Conservation (phyloP, 2,888 invertebrate species). For the Microplitis deprimator region DNA sequence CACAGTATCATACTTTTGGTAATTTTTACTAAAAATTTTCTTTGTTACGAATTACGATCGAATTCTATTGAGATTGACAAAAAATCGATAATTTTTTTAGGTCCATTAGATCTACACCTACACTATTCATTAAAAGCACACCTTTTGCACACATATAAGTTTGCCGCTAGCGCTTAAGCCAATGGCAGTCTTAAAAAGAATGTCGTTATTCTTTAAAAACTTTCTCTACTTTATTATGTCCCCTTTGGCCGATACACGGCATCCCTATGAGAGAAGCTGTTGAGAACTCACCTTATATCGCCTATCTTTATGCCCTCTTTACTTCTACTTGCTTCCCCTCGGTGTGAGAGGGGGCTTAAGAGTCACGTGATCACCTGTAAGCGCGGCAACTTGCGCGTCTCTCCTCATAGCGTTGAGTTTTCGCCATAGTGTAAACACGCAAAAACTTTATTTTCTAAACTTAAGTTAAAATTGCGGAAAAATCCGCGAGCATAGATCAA, state of each 20-base stretch:
- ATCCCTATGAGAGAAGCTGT: conserved; percentile 27
- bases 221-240: background rate
- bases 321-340: background rate
- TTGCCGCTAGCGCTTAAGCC: no score
- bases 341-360: background rate
- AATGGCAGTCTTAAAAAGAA: no score
- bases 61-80: no score
- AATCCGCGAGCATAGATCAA: background rate
- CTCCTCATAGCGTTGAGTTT: conserved; percentile 22
- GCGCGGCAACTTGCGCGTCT: background rate
- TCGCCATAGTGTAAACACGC: background rate
- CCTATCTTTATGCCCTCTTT: background rate
- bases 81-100: no score
- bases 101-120: no score
- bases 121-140: no score
- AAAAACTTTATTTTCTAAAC: background rate
- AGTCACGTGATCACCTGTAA: conserved; percentile 6
- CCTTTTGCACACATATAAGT: no score
- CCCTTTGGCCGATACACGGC: conserved; percentile 21
- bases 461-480: background rate
- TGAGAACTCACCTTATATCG: background rate
- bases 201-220: no score
- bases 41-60: no score
- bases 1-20: no score
- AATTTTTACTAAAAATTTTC: no score